Percentiles rank a stretch among this genome's conserved stretches.
These are phyloP conservation scores for Andrena flavipes DNA, from an alignment of 2,888 invertebrate genomes.

Conservation along the genomic window DNA sequence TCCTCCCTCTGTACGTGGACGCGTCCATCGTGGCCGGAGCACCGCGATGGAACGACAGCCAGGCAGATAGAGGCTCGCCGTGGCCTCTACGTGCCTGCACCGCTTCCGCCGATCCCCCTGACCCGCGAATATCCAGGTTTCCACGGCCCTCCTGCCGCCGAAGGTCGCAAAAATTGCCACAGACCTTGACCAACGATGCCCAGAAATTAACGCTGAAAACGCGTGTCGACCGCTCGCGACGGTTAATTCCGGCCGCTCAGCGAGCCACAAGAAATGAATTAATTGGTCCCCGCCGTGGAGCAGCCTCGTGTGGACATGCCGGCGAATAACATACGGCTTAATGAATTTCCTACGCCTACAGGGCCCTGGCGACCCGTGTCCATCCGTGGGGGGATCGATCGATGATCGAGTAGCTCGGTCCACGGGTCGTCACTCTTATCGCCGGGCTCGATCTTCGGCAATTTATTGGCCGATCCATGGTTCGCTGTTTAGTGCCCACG, in stretches of 20 bases:
- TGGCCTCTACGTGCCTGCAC: conserved; percentile 56
- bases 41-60: conserved; percentile 55
- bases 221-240: neutral
- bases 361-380: conserved; percentile 27
- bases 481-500: conserved; percentile 53
- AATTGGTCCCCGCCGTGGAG: conserved; percentile 51
- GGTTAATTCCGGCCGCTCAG: neutral
- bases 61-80: conserved; percentile 55
- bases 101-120: conserved; percentile 55
- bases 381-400: conserved; percentile 46
- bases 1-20: conserved; percentile 29
- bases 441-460: conserved; percentile 12
- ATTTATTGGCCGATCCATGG: conserved; percentile 22
- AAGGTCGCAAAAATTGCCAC: conserved; percentile 25
- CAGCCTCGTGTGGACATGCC: conserved; percentile 44
- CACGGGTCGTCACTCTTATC: conserved; percentile 15
- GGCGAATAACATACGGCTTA: conserved; percentile 56
- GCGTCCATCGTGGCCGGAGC: conserved; percentile 35
- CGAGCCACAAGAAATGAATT: conserved; percentile 59
- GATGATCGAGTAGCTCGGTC: conserved; percentile 36
- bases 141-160: conserved; percentile 15
- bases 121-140: conserved; percentile 39
- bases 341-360: conserved; percentile 68
- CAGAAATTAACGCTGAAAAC: neutral
- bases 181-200: conserved; percentile 1